Evolutionary conservation across 2,888 invertebrate species (phyloP).

Genomic region (Diogma glabrata): DNA sequence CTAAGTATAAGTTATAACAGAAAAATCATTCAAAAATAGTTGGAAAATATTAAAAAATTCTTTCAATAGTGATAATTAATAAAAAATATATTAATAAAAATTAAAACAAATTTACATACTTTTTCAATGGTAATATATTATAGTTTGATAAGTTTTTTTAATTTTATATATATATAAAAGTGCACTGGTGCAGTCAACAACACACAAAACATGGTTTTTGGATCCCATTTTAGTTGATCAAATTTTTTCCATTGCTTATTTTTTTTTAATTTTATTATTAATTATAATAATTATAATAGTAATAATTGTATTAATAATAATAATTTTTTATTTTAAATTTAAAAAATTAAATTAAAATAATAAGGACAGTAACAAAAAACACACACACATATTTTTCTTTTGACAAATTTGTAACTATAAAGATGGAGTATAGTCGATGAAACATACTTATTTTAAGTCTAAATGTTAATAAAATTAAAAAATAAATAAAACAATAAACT

Average conservation of each 20-base stretch:
- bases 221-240: conserved; percentile 16
- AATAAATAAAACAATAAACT: no score
- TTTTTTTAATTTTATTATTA: conserved; percentile 16
- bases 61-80: conserved; percentile 11
- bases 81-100: background rate
- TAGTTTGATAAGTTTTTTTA: background rate
- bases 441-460: no score
- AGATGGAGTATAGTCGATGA: no score
- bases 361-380: no score
- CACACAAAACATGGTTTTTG: conserved; percentile 19
- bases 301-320: background rate
- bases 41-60: conserved; percentile 8
- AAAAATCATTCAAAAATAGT: no score
- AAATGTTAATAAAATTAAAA: no score
- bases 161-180: conserved; percentile 12
- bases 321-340: no score
- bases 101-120: conserved; percentile 6
- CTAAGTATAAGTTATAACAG: no score
- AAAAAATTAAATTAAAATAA: no score
- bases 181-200: conserved; percentile 22
- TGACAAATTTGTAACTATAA: no score
- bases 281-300: conserved; percentile 16
- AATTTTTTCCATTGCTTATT: conserved; percentile 11
- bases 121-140: conserved; percentile 5
- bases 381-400: conserved; percentile 7